Percentiles rank a stretch among this genome's conserved stretches.
Evolutionary conservation across 2,888 invertebrate genomes (phyloP).

Genomic region (Amorpha juglandis): DNA sequence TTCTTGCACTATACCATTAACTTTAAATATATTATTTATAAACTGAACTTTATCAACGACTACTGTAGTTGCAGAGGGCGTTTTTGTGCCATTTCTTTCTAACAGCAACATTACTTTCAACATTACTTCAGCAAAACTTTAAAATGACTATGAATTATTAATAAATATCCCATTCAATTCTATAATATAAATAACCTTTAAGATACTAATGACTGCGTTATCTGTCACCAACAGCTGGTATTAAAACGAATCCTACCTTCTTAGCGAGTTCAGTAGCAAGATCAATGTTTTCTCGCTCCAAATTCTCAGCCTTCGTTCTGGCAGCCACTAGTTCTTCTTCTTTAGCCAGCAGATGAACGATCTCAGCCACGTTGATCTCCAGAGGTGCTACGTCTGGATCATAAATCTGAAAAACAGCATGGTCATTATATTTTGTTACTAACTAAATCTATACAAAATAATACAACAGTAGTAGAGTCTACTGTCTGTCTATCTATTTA

Average conservation of each 20-base stretch:
- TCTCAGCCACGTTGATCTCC: slow-evolving; percentile 95
- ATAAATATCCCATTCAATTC: not conserved
- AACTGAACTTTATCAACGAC: too few relatives aligned
- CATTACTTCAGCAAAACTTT: too few relatives aligned
- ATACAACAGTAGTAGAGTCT: too few relatives aligned
- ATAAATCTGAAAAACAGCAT: slow-evolving; percentile 71
- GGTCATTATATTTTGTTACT: not conserved
- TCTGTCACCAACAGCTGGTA: slow-evolving; percentile 9
- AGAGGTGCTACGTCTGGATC: slow-evolving; percentile 94
- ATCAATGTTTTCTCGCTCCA: slow-evolving; percentile 95
- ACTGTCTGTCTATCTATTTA: too few relatives aligned
- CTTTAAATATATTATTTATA: too few relatives aligned
- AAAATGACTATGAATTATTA: not conserved
- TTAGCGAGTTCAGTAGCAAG: slow-evolving; percentile 93
- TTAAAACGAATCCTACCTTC: slow-evolving; percentile 76
- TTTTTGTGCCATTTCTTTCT: too few relatives aligned
- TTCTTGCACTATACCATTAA: too few relatives aligned
- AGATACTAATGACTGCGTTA: not conserved
- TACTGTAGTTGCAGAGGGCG: too few relatives aligned
- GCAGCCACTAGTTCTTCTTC: slow-evolving; percentile 96
- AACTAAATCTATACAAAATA: too few relatives aligned
- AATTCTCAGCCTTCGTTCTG: slow-evolving; percentile 92
- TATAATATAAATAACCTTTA: not conserved
- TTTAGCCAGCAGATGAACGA: slow-evolving; percentile 95
- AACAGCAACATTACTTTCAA: too few relatives aligned